Conservation (phyloP, 2,113 vertebrate species). For the Mustela nigripes region DNA sequence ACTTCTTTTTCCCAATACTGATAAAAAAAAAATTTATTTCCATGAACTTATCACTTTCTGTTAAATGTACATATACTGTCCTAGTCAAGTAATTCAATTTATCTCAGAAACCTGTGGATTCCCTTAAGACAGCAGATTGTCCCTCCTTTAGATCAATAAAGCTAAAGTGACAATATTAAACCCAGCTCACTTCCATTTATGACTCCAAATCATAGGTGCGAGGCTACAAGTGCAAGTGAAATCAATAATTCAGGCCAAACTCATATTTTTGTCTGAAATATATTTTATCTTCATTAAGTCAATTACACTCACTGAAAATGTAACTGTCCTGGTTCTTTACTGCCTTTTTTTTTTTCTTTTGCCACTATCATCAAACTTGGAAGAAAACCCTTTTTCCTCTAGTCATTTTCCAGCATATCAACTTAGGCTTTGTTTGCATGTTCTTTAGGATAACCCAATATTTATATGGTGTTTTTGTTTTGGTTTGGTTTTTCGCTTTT, state of each 20-base stretch:
- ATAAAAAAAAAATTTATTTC: slow-evolving; percentile 3
- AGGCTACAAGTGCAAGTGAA: not conserved
- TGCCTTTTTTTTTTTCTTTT: not conserved
- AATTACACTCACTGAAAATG: not conserved
- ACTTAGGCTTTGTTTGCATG: not conserved
- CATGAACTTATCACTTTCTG: not conserved
- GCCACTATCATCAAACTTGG: not conserved
- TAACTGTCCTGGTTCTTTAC: not conserved
- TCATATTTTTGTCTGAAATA: slow-evolving; percentile 44
- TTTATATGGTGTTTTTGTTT: not conserved
- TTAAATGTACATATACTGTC: not conserved
- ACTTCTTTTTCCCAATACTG: not conserved
- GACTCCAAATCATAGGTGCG: not conserved
- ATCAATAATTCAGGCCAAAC: not conserved
- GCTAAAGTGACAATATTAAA: not conserved
- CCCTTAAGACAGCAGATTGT: not conserved
- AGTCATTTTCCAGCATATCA: not conserved
- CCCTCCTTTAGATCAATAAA: not conserved
- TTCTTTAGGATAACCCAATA: not conserved
- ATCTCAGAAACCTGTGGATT: not conserved
- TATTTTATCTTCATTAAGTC: slow-evolving; percentile 57
- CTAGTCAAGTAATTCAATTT: slow-evolving; percentile 8
- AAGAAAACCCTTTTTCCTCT: slow-evolving; percentile 21
- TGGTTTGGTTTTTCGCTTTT: not conserved
- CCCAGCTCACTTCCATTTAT: not conserved